These are phyloP conservation scores for Bombus affinis DNA, from an alignment of 1,140 invertebrate genomes.

Conservation along the genomic window DNA sequence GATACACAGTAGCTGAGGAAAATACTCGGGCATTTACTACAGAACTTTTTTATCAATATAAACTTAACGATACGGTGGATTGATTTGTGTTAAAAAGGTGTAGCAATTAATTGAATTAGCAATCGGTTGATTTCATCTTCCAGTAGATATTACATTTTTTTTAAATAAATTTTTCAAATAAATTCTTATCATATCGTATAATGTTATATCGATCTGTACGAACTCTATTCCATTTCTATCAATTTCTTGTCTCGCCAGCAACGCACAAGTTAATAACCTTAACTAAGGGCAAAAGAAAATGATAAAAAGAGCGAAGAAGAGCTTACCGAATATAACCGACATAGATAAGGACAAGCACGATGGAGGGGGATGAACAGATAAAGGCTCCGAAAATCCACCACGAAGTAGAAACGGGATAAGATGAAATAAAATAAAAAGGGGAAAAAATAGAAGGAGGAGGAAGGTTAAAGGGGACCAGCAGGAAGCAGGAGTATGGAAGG, in stretches of 20 bases:
- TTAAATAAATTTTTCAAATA: neutral
- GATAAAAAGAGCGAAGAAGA: neutral
- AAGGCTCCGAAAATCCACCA: slow-evolving; percentile 38
- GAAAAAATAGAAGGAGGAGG: slow-evolving; percentile 49
- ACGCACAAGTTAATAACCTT: neutral
- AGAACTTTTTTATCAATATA: too few relatives aligned
- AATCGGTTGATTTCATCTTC: neutral
- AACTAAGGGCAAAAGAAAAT: neutral
- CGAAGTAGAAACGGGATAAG: slow-evolving; percentile 36
- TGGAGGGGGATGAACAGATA: slow-evolving; percentile 36
- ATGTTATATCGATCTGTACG: neutral
- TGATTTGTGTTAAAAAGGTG: neutral
- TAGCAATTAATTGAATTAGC: neutral
- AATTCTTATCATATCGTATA: neutral
- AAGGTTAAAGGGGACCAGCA: slow-evolving; percentile 53
- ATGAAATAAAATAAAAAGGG: slow-evolving; percentile 61
- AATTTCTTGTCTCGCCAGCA: neutral
- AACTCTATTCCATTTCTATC: neutral
- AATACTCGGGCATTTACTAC: too few relatives aligned
- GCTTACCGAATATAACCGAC: slow-evolving; percentile 14
- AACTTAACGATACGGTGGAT: too few relatives aligned
- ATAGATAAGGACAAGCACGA: slow-evolving; percentile 56
- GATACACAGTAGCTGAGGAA: neutral
- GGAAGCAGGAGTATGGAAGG: slow-evolving; percentile 40
- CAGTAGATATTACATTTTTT: neutral